These are phyloP conservation scores for Crioceris asparagi DNA, from an alignment of 2,888 invertebrate genomes.

Conservation along the genomic window DNA sequence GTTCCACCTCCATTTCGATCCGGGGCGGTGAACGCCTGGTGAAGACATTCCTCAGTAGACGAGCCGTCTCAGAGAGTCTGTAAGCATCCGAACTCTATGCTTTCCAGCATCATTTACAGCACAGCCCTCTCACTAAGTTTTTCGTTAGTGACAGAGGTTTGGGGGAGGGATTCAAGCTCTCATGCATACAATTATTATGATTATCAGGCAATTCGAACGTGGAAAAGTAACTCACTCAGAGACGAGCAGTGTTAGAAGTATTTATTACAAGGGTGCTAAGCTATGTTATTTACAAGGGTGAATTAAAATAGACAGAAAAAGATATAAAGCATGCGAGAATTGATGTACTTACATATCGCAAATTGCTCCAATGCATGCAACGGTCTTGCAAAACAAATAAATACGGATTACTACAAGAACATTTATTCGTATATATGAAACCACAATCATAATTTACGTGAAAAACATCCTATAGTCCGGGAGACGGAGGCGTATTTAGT, in stretches of 20 bases:
- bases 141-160: not conserved
- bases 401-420: slow-evolving; percentile 26
- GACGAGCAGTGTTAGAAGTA: too few relatives aligned
- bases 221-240: too few relatives aligned
- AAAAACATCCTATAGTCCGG: too few relatives aligned
- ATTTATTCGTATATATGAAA: too few relatives aligned
- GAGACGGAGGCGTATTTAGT: too few relatives aligned
- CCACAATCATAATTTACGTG: not conserved
- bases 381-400: slow-evolving; percentile 50
- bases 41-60: slow-evolving; percentile 88
- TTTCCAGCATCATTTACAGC: not conserved
- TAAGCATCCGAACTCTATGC: slow-evolving; percentile 30
- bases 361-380: slow-evolving; percentile 84
- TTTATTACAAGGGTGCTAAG: too few relatives aligned
- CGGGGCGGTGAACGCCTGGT: slow-evolving; percentile 74
- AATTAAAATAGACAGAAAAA: not conserved
- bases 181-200: too few relatives aligned
- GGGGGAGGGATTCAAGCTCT: not conserved
- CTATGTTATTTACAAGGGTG: not conserved
- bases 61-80: slow-evolving; percentile 96
- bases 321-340: slow-evolving; percentile 11
- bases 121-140: not conserved
- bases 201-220: too few relatives aligned
- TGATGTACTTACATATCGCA: slow-evolving; percentile 77
- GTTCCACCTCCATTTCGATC: slow-evolving; percentile 77